A percentile compares a stretch with the other conserved stretches of the same genome.
phyloP scores from a whole-genome alignment of 2,113 vertebrate species.

The Lucifuga dentata region DNA sequence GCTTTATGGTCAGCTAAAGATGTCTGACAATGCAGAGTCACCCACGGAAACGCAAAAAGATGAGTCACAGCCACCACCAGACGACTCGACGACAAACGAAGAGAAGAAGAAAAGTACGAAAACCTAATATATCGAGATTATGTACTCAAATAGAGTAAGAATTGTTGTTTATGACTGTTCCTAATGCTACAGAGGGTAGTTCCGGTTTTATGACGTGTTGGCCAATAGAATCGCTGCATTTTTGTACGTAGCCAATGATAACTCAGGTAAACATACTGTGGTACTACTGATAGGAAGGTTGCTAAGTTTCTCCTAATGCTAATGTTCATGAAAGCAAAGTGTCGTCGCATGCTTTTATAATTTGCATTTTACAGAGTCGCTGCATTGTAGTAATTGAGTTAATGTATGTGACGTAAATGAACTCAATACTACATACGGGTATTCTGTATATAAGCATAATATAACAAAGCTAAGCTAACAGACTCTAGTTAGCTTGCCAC shows the following conservation, averaged over 20 bases:
- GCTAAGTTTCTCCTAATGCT: conserved; percentile 47
- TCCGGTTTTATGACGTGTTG: conserved; percentile 40
- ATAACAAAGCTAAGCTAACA: background rate
- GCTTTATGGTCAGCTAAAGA: conserved; percentile 54
- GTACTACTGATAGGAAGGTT: background rate
- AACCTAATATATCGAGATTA: background rate
- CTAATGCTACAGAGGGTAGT: conserved; percentile 6
- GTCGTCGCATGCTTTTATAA: rapidly evolving
- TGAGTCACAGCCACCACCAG: conserved; percentile 68
- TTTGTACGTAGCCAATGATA: conserved; percentile 55
- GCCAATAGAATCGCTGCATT: conserved; percentile 43
- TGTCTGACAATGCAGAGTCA: conserved; percentile 84
- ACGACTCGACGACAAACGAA: conserved; percentile 67
- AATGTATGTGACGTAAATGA: background rate
- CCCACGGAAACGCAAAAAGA: conserved; percentile 81
- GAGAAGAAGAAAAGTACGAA: conserved; percentile 86
- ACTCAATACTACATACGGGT: background rate
- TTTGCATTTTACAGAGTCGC: background rate
- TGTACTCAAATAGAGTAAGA: rapidly evolving
- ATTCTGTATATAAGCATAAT: too few species aligned
- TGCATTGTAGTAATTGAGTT: background rate
- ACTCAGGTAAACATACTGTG: background rate
- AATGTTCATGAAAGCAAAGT: background rate
- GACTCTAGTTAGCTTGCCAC: conserved; percentile 4
- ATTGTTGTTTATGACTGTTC: conserved; percentile 3